These are phyloP conservation scores for Phortica variegata DNA, from an alignment of 1,140 invertebrate genomes.

Conservation along the genomic window DNA sequence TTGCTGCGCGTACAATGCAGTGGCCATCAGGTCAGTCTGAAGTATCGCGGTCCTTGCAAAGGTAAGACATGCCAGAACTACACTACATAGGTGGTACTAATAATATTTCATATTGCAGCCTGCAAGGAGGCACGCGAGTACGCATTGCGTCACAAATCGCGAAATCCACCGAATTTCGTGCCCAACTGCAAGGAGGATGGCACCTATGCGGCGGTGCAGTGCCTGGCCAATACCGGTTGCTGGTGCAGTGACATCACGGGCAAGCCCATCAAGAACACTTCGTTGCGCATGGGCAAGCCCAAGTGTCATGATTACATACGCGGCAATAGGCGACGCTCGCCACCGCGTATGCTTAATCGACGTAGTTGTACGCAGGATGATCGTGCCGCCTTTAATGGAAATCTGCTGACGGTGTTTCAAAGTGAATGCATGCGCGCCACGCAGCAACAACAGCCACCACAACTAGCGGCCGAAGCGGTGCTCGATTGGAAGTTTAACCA, in stretches of 20 bases:
- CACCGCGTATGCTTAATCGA: conserved; percentile 29
- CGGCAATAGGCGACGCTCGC: conserved; percentile 56
- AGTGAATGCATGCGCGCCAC: conserved; percentile 68
- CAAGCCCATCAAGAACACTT: conserved; percentile 73
- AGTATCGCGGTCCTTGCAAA: conserved; percentile 70
- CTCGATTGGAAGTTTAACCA: conserved; percentile 85
- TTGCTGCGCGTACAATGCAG: conserved; percentile 73
- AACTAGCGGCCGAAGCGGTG: conserved; percentile 58
- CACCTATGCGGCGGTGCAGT: conserved; percentile 80
- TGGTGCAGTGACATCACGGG: conserved; percentile 81
- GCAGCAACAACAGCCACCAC: conserved; percentile 35
- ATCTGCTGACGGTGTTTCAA: conserved; percentile 78
- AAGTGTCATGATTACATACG: conserved; percentile 62
- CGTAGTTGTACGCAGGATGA: conserved; percentile 70
- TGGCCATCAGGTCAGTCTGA: conserved; percentile 67
- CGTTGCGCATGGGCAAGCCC: conserved; percentile 67
- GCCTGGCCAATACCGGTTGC: conserved; percentile 71
- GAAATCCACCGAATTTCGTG: conserved; percentile 60
- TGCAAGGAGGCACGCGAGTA: conserved; percentile 47
- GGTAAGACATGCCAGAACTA: conserved; percentile 58
- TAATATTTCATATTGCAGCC: conserved; percentile 22
- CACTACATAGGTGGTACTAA: conserved; percentile 23
- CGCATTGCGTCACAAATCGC: conserved; percentile 30
- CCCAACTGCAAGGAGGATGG: conserved; percentile 79
- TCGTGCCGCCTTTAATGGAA: conserved; percentile 75